phyloP scores from a whole-genome alignment of 2,113 vertebrate genomes.

The Amia ocellicauda region DNA sequence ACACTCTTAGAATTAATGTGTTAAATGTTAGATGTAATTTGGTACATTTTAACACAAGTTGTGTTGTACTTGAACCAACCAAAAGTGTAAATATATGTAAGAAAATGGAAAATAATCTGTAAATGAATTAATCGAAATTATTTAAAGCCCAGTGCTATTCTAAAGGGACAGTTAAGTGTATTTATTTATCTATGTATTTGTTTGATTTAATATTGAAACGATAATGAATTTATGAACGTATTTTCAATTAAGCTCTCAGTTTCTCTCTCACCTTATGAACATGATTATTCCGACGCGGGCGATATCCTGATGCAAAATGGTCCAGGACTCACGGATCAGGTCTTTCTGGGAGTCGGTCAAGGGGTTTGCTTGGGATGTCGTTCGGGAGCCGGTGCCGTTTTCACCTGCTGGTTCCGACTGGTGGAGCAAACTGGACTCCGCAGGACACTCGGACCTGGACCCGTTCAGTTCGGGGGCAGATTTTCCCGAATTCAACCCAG shows the following conservation, averaged over 20 bases:
- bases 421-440: background rate
- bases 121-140: too few species aligned
- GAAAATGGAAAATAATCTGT: too few species aligned
- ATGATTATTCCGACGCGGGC: constrained; percentile 26
- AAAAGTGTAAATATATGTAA: too few species aligned
- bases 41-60: too few species aligned
- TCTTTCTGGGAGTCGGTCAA: constrained; percentile 13
- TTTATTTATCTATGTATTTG: too few species aligned
- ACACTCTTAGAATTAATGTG: too few species aligned
- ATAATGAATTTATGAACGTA: background rate
- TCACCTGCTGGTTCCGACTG: background rate
- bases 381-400: fast-evolving
- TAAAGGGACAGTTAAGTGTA: too few species aligned
- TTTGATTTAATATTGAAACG: too few species aligned
- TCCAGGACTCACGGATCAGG: constrained; percentile 23
- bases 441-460: background rate
- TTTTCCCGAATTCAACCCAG: background rate
- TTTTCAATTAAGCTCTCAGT: background rate
- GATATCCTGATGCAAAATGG: constrained; percentile 24
- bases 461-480: background rate
- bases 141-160: too few species aligned
- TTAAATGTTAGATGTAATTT: too few species aligned
- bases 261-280: constrained; percentile 28
- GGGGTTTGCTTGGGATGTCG: background rate
- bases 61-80: too few species aligned